Percentiles rank a stretch among this genome's conserved stretches.
Evolutionary conservation across 1,140 invertebrate genomes (phyloP).

Genomic region (Trinorchestia longiramus): DNA sequence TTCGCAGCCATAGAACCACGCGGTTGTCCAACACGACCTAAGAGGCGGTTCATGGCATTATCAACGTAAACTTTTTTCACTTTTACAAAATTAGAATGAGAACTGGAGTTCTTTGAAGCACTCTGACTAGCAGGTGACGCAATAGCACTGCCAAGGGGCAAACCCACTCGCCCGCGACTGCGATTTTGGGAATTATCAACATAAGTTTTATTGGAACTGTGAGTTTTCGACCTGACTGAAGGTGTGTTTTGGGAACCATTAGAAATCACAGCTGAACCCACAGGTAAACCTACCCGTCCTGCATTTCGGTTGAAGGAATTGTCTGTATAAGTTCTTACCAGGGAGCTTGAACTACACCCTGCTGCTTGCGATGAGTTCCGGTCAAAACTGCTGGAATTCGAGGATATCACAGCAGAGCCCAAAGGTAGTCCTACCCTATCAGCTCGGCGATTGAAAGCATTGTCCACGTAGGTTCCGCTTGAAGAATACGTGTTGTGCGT

Average conservation of each 20-base stretch:
- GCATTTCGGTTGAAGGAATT: background rate
- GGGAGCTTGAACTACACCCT: background rate
- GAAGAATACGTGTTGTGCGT: background rate
- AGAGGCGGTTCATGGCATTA: background rate
- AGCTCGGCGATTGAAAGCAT: background rate
- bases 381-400: background rate
- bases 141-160: background rate
- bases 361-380: background rate
- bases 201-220: background rate
- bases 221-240: background rate
- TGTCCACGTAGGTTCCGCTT: background rate
- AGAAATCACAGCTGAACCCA: background rate
- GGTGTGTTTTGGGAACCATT: background rate
- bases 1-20: background rate
- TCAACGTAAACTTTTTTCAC: background rate
- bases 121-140: background rate
- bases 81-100: background rate
- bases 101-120: background rate
- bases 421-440: background rate
- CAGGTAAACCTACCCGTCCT: background rate
- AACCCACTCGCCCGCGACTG: background rate
- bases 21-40: background rate
- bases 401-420: background rate
- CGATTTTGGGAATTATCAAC: background rate
- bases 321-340: background rate